Percentiles rank a stretch among this genome's conserved stretches.
These are phyloP conservation scores for Meta bourneti DNA, from an alignment of 2,888 invertebrate species.

Conservation along the genomic window DNA sequence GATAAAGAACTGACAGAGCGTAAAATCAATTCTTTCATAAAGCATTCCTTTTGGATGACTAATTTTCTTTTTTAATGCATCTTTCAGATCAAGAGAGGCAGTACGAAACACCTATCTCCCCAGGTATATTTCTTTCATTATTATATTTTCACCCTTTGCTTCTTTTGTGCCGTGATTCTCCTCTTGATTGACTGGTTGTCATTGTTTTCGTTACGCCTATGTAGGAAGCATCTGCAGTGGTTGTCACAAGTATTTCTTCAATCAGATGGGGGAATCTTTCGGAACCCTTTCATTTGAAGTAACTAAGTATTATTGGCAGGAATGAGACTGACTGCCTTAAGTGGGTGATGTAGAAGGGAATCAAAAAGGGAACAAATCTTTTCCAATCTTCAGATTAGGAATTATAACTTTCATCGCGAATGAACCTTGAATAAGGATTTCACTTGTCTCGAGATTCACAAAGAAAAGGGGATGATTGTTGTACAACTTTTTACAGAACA, in stretches of 20 bases:
- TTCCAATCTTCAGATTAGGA: too few relatives aligned
- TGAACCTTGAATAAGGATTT: too few relatives aligned
- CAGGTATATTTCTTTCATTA: constrained; percentile 45
- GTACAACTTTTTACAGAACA: too few relatives aligned
- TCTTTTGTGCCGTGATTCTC: neutral
- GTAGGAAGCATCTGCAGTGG: neutral
- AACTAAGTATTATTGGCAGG: too few relatives aligned
- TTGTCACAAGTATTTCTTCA: neutral
- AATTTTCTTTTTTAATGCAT: constrained; percentile 17
- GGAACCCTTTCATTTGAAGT: too few relatives aligned
- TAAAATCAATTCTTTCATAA: constrained; percentile 14
- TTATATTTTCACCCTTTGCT: neutral
- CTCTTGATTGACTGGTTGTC: neutral
- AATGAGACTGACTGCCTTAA: too few relatives aligned
- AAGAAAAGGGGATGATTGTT: too few relatives aligned
- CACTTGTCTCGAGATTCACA: too few relatives aligned
- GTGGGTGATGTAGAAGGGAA: too few relatives aligned
- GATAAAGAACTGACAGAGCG: constrained; percentile 30
- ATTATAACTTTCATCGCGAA: too few relatives aligned
- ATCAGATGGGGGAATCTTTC: too few relatives aligned
- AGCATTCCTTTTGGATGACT: neutral
- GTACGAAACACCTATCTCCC: constrained; percentile 63
- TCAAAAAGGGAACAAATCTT: too few relatives aligned
- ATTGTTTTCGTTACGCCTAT: neutral
- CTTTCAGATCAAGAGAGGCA: constrained; percentile 65